phyloP scores from a whole-genome alignment of 2,113 vertebrate genomes.

The Benitochromis conjunctus region DNA sequence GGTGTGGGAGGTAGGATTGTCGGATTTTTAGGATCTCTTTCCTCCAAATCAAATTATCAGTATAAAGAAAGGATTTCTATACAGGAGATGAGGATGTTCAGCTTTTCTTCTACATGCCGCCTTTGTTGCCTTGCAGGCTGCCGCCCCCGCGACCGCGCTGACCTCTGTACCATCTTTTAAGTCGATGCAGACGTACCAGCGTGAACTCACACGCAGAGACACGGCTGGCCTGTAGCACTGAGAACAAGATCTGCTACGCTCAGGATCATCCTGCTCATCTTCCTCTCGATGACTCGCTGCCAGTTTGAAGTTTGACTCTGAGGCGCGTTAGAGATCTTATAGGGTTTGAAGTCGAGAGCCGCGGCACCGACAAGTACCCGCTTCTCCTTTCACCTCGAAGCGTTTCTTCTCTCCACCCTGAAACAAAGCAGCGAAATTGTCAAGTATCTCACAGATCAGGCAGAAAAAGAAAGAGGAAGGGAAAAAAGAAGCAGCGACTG shows the following conservation, averaged over 20 bases:
- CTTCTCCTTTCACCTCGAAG: conserved; percentile 54
- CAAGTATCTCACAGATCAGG: conserved; percentile 31
- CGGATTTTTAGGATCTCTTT: neutral
- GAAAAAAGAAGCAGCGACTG: neutral
- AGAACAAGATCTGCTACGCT: conserved; percentile 32
- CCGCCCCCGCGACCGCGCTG: neutral
- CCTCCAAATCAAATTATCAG: neutral
- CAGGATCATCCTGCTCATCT: conserved; percentile 41
- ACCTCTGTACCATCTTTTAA: neutral
- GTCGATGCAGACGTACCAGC: neutral
- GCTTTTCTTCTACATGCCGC: neutral
- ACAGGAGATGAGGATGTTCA: neutral
- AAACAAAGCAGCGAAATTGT: conserved; percentile 20
- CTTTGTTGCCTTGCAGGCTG: neutral
- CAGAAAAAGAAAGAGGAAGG: neutral
- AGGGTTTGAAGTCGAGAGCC: conserved; percentile 50
- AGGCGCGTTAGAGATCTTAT: conserved; percentile 56
- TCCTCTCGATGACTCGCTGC: neutral
- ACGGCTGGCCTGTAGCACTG: conserved; percentile 35
- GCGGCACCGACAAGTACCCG: conserved; percentile 25
- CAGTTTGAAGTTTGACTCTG: conserved; percentile 39
- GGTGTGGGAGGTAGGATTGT: neutral
- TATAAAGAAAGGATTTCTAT: neutral
- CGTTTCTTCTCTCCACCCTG: neutral
- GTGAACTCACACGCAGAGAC: neutral